Percentiles rank a stretch among this genome's conserved stretches.
These are phyloP conservation scores for Glomeris marginata DNA, from an alignment of 2,888 invertebrate genomes.

Conservation along the genomic window DNA sequence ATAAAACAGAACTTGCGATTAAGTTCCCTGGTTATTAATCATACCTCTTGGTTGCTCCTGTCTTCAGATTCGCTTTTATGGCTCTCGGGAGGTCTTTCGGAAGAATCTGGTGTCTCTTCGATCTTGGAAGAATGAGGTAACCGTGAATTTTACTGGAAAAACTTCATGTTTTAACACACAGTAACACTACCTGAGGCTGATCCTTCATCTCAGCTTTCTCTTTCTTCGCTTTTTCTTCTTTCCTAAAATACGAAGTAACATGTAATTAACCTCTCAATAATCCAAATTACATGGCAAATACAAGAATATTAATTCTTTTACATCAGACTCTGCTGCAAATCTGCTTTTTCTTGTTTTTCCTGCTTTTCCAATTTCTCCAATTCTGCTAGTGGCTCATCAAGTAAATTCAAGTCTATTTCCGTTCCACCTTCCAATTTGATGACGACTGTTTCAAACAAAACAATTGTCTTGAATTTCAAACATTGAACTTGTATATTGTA, in stretches of 20 bases:
- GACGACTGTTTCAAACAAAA: constrained; percentile 45
- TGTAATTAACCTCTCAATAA: too few relatives aligned
- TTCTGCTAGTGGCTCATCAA: constrained; percentile 45
- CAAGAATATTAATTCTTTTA: not conserved
- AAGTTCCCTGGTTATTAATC: too few relatives aligned
- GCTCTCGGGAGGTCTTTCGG: not conserved
- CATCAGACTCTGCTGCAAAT: not conserved
- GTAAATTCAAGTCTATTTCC: constrained; percentile 61
- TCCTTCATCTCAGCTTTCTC: not conserved
- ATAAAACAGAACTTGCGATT: not conserved
- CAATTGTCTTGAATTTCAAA: not conserved
- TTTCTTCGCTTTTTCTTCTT: constrained; percentile 1
- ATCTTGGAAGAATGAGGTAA: too few relatives aligned
- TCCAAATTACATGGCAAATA: not conserved
- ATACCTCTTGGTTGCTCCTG: constrained; percentile 31
- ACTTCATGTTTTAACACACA: too few relatives aligned
- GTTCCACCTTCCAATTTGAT: constrained; percentile 78
- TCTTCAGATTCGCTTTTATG: constrained; percentile 16
- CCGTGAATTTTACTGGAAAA: too few relatives aligned
- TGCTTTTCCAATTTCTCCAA: constrained; percentile 30
- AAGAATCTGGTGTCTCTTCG: too few relatives aligned
- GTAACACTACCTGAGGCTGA: too few relatives aligned
- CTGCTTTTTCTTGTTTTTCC: constrained; percentile 8
- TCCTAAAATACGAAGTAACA: not conserved
- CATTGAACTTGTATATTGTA: too few relatives aligned